Evolutionary conservation across 2,888 invertebrate species (phyloP), one percentile per base, ranked within the genome.

Genomic region (Coelopa pilipes): DNA sequence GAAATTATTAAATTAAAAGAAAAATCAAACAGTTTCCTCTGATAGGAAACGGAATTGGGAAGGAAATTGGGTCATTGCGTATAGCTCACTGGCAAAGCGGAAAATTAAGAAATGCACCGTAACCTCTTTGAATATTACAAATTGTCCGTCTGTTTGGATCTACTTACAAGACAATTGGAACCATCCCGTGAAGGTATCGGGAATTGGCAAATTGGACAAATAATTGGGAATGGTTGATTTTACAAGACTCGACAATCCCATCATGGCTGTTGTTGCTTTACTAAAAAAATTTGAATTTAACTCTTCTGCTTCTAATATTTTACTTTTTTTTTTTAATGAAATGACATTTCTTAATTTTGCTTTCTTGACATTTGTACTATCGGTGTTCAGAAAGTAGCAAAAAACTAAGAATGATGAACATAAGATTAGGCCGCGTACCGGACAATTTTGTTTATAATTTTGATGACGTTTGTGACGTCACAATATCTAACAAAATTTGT

Each of bases 141-240:
- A 19, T 15, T 57, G 1, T 3, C 17, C 10, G 24, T 21, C 19
- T 17, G 19, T 3, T 12, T n/a, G 17, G 15, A 11, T 69, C 46
- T 80, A 88, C 90, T 90, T 90, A 96, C 96, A 90, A 88, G 95
- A 93, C 78, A 96, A 90, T 82, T 90, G 91, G 87, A 96, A 95
- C 93, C 96, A 94, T 84, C 96, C 96, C 77, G 93, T 92, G 79
- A 96, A 87, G 15, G 92, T 90, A 84, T 94, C 92, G 11, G 97
- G 96, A 86, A 97, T 92, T 21, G 96, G 97, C 78, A 97, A 89
- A 84, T 90, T 91, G 72, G 94, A 90, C 81, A 97, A 90, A 89
- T 97, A 97, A 88, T 94, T 93, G 7, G 96, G 96, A 80, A 96
- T 87, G 60, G 93, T 91, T 76, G 92, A 91, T 89, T 94, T 95